Evolutionary conservation across 2,797 vertebrate species (phyloP).

Genomic region (Myotis myotis): DNA sequence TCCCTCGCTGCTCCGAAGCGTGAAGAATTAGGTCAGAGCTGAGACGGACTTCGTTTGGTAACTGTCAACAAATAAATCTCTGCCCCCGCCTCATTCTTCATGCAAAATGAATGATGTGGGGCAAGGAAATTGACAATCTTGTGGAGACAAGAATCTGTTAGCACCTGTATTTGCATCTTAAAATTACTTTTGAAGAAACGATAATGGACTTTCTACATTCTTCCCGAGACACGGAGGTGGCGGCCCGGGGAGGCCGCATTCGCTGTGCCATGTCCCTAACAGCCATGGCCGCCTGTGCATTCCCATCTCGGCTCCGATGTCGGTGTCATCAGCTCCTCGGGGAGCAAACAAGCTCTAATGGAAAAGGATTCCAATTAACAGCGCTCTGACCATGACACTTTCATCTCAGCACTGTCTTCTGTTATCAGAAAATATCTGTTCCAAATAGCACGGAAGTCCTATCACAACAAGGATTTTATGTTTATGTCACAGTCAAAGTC

Average conservation of each 20-base stretch:
- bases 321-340: neutral
- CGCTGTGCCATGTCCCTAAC: constrained; percentile 4
- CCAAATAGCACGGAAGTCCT: neutral
- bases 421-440: neutral
- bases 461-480: neutral
- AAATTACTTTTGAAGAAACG: constrained; percentile 82
- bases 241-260: neutral
- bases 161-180: constrained; percentile 80
- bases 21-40: constrained; percentile 79
- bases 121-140: constrained; percentile 80
- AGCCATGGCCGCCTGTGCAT: neutral
- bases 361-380: constrained; percentile 53
- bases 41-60: constrained; percentile 77
- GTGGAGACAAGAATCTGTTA: constrained; percentile 77
- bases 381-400: constrained; percentile 15
- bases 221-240: constrained; percentile 62
- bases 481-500: neutral
- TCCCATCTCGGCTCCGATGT: neutral
- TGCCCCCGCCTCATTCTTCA: constrained; percentile 78
- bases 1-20: constrained; percentile 70
- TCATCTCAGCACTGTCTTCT: constrained; percentile 9
- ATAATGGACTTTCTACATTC: constrained; percentile 73
- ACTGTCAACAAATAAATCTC: constrained; percentile 82
- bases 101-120: constrained; percentile 82
- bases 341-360: constrained; percentile 12